Conservation (phyloP, 1,140 invertebrate species). For the Drosophila chauvacae region DNA sequence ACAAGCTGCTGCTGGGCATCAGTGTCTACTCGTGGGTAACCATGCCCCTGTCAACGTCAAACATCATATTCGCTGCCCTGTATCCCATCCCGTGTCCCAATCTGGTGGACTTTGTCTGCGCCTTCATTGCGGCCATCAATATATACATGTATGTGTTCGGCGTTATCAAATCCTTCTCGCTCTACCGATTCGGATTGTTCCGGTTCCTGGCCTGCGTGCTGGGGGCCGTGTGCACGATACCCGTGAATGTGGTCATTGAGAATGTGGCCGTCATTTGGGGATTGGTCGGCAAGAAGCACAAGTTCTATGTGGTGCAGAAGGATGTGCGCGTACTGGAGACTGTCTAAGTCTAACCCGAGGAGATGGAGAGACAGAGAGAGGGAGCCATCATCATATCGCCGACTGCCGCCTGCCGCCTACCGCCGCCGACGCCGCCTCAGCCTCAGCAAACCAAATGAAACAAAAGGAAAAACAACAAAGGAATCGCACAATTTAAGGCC, state of each 20-base stretch:
- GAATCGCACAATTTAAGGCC: constrained; percentile 47
- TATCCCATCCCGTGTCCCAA: constrained; percentile 95
- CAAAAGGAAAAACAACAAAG: constrained; percentile 22
- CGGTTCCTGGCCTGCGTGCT: constrained; percentile 92
- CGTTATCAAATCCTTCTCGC: constrained; percentile 96
- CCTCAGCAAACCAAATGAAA: constrained; percentile 29
- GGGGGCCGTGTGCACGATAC: constrained; percentile 94
- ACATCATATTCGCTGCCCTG: constrained; percentile 92
- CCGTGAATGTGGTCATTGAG: constrained; percentile 96
- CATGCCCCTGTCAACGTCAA: constrained; percentile 95
- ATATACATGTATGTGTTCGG: constrained; percentile 99
- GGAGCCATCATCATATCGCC: constrained; percentile 36
- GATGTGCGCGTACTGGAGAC: constrained; percentile 87
- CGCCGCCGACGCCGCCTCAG: constrained; percentile 1
- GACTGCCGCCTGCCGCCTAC: constrained; percentile 3
- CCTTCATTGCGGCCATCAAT: constrained; percentile 95
- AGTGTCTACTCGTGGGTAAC: constrained; percentile 98
- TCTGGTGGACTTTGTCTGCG: constrained; percentile 93
- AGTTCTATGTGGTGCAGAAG: constrained; percentile 98
- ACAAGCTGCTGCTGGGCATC: constrained; percentile 93
- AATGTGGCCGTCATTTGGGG: constrained; percentile 97
- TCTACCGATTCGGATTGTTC: constrained; percentile 92
- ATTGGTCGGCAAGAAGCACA: constrained; percentile 95
- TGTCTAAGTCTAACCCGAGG: constrained; percentile 46
- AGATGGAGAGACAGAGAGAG: background rate